phyloP scores from a whole-genome alignment of 2,113 vertebrate genomes.

The Saccopteryx bilineata region DNA sequence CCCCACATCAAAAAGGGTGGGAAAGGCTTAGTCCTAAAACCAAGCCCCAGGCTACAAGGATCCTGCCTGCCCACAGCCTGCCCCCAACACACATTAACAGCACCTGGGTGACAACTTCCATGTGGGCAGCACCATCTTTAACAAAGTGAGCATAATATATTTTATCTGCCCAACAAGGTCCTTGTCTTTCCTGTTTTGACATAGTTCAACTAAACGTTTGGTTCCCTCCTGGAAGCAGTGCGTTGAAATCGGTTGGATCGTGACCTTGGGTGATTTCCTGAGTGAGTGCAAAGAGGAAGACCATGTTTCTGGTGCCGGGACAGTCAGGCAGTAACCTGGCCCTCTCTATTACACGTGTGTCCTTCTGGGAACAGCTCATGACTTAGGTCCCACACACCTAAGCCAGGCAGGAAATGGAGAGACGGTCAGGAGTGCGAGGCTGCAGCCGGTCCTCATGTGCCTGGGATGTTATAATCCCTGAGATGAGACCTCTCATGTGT shows the following conservation, averaged over 20 bases:
- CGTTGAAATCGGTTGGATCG: background rate
- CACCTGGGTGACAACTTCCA: no score
- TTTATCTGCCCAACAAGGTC: background rate
- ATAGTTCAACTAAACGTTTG: background rate
- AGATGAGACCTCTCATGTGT: background rate
- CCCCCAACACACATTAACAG: no score
- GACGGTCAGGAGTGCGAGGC: background rate
- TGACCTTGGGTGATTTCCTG: conserved; percentile 29
- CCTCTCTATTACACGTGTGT: accelerated
- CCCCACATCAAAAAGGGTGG: no score
- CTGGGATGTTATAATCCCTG: background rate
- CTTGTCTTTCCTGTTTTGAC: conserved; percentile 18
- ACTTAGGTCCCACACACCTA: background rate
- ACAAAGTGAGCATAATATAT: no score
- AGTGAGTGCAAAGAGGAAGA: background rate
- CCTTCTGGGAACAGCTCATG: background rate
- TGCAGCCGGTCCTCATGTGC: no score
- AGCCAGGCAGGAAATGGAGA: background rate
- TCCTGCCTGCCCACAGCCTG: no score
- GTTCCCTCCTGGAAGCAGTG: background rate
- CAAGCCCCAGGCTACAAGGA: no score
- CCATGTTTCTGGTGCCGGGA: background rate
- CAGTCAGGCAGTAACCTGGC: background rate
- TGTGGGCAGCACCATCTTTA: no score
- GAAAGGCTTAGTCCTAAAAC: no score